Base-by-base conservation (phyloP, 2,113 vertebrate genomes). In the Polypterus bichir region DNA sequence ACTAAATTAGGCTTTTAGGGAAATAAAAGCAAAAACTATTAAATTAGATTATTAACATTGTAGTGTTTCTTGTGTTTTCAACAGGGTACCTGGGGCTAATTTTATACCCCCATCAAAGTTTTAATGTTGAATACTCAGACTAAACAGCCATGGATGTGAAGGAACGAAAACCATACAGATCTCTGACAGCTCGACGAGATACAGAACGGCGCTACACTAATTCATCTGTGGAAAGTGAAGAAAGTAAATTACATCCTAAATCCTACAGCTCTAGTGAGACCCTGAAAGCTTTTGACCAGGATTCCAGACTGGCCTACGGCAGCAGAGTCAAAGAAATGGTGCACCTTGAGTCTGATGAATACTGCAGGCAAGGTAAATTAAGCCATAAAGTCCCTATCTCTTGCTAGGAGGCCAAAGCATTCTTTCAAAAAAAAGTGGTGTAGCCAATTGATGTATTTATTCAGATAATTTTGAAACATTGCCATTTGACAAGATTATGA, bases 241-340 rank as follows among this genome's bases (percentile, higher is more conserved):
- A 97, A 10, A 86, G 86, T 72, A 95, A 92, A 71, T 76, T 79
- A 49, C 93, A 94, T 60, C 73, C 91, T 69, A 97, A 95, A 61
- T 97, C 95, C 63, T 99, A 99, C 83, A 98, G 96, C 81, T 98
- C 94, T 80, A 99, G 94, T 0, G 96, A 99, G 84, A 99, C 96
- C 4, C 87, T 99, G 57, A 99, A 99, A 76, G 96, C 95, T 71
- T 99, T 93, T 4, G 94, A 99, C 77, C 96, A 99, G 64, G 96
- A 99, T 56, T 82, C 89, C 4, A 86, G 95, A 64, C 73, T 97
- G 71, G 85, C 86, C 46, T 89, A 87, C 74, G 92, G 60, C 53
- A 85, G 84, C 75, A 88, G 93, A 0, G 91, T 92, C 66, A 94
- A 96, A 76, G 96, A 98, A 53, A 77, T 93, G 82, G 92, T 95